Evolutionary conservation across 2,797 vertebrate genomes (phyloP).

Genomic region (Helicolenus hilgendorfi): DNA sequence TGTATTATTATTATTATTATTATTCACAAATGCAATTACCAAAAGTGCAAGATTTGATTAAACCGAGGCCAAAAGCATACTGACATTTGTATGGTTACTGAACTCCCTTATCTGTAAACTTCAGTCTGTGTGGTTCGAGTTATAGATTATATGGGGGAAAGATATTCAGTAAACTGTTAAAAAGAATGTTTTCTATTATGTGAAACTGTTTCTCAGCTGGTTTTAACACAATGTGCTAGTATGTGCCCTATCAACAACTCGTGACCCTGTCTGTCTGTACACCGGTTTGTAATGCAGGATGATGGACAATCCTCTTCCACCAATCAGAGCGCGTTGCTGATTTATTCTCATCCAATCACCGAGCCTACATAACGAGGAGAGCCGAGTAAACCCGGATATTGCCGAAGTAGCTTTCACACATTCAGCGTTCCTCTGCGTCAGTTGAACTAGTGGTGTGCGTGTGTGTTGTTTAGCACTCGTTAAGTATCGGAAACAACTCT

Average conservation of each 20-base stretch:
- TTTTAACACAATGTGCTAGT: not conserved
- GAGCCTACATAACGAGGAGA: not conserved
- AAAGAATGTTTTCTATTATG: not conserved
- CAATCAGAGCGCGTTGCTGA: constrained; percentile 31
- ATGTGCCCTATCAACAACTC: constrained; percentile 18
- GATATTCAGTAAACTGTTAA: not conserved
- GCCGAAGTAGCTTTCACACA: constrained; percentile 7
- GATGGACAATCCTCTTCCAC: not conserved
- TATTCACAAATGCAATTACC: not conserved
- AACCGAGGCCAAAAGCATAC: rapidly evolving
- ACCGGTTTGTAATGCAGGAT: rapidly evolving
- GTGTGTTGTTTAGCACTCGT: too few species aligned
- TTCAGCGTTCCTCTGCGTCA: not conserved
- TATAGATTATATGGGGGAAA: not conserved
- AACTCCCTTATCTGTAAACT: not conserved
- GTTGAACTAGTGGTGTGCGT: not conserved
- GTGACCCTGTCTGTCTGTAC: constrained; percentile 40
- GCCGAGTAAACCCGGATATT: constrained; percentile 38
- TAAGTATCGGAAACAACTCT: not conserved
- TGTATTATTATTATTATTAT: too few species aligned
- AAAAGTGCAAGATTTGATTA: not conserved
- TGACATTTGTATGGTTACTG: not conserved
- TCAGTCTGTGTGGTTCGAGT: not conserved
- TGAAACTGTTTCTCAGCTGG: not conserved
- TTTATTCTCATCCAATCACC: constrained; percentile 60